Conservation (phyloP, 2,113 vertebrate species). For the Brachypteracias leptosomus region DNA sequence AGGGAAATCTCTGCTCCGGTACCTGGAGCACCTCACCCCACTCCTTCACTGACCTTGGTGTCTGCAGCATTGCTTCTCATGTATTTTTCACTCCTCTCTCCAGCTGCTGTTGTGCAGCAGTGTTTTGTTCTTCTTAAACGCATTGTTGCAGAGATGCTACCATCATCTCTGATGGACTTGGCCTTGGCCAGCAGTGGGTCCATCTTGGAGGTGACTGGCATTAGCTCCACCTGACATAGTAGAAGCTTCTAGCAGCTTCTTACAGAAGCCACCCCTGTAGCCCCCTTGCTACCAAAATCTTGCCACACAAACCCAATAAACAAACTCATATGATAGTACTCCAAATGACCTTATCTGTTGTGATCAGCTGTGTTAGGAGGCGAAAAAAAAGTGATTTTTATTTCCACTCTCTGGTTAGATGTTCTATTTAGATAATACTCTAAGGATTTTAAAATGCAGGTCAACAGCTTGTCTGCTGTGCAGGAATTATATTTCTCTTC, state of each 20-base stretch:
- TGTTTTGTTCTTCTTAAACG: neutral
- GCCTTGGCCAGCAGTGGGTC: neutral
- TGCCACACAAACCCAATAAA: neutral
- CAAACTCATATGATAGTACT: neutral
- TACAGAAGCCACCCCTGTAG: neutral
- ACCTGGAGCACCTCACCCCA: neutral
- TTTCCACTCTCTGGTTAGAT: neutral
- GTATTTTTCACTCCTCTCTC: neutral
- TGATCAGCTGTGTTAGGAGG: neutral
- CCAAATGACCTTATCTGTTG: neutral
- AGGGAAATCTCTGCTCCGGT: neutral
- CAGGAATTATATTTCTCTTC: neutral
- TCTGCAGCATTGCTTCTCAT: neutral
- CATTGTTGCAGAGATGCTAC: neutral
- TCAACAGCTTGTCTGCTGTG: neutral
- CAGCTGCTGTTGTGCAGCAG: neutral
- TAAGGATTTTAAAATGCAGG: neutral
- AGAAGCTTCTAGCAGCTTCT: neutral
- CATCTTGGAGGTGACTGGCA: no score
- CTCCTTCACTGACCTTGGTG: neutral
- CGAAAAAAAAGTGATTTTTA: neutral
- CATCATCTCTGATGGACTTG: neutral
- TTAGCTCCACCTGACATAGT: no score
- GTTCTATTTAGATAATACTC: neutral
- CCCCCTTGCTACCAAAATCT: neutral